Base-by-base conservation (phyloP, 1,140 invertebrate species). In the Conus betulinus region DNA sequence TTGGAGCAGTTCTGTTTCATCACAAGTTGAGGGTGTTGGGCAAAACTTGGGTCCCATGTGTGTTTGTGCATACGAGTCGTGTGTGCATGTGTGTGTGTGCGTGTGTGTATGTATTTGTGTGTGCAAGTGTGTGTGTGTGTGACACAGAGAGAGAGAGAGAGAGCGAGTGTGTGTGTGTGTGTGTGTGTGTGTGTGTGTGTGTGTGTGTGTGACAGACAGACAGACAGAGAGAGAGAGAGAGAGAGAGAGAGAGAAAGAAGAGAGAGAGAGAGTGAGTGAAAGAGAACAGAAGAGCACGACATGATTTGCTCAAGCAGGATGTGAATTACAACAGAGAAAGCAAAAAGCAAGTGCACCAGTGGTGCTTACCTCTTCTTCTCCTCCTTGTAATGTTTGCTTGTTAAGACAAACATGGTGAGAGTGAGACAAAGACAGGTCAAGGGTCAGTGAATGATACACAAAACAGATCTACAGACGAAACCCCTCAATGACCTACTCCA, bases 351-450 rank as follows among this genome's bases (percentile, higher is more conserved):
- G 67, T 23, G 17, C 67, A 20, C 25, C 25, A 1, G 0, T 20
- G 10, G 8, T 57, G 57, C 82, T 84, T 27, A 84, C 82, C 82
- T 84, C 27, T 39, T 84, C 53, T 67, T 84, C 23, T 84, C 82
- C 23, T 84, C 82, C 82, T 84, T 84, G 57, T 84, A 60, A 67
- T 84, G 82, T 60, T 63, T 60, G 82, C 82, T 84, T 84, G 53
- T 39, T 39, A 79, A 79, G 27, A 79, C 7, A 52, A 79, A 79
- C 13, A 52, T 10, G 39, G 39, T 6, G 8, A 10, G 23, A 7
- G 17, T 55, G 17, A 81, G 25, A 81, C 79, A 81, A 81, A 81
- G 7, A 81, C 25, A 78, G 17, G n/a, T 2, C 25, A 78, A 51
- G 23, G 39, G 23, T 78, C 76, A 78, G 25, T 39, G 7, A 25